Base-by-base conservation (phyloP, 2,888 invertebrate genomes). In the Morpho achilles region DNA sequence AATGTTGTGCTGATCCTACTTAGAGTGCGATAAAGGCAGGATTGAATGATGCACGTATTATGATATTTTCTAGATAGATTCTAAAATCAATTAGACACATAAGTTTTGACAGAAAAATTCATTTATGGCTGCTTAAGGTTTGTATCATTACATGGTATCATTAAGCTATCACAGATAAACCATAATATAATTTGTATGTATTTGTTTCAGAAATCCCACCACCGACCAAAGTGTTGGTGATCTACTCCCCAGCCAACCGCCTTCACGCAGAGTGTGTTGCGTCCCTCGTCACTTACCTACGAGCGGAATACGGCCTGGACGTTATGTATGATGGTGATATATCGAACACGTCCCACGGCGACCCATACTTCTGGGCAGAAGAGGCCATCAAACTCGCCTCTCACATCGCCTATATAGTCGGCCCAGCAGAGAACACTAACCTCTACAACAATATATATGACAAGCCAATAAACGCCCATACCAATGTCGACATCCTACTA, bases 301-400 rank as follows among this genome's bases (percentile, higher is more conserved):
- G 88, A 2, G 71, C 76, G 0, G 87, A 88, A 52, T 89, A 80
- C 68, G 86, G 88, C 2, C 77, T 88, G 43, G 81, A 84, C 10
- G 67, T 90, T 1, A 77, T 84, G 77, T 85, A 74, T 60, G 89
- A 89, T 49, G 83, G 80, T 0, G 90, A 90, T 45, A 84, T 89
- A 7, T 70, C 79, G 0, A 49, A 60, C 10, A 84, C 87, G 0
- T 63, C 80, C 0, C 86, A 87, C 60, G 77, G 79, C 0, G 87
- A 90, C 59, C 90, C 90, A 0, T 83, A 75, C 69, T 70, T 80
- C 2, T 90, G 90, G 90, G 87, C 86, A 0, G 74, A 79, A 2
- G 85, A 87, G 41, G 81, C 87, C 0, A 81, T 86, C 67, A 65
- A 72, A 16, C 64, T 78, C 0, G 74, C 84, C 2, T 78, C 85